Percentiles rank a stretch among this genome's conserved stretches.
Conservation (phyloP, 2,113 vertebrate genomes). For the Murina feae region DNA sequence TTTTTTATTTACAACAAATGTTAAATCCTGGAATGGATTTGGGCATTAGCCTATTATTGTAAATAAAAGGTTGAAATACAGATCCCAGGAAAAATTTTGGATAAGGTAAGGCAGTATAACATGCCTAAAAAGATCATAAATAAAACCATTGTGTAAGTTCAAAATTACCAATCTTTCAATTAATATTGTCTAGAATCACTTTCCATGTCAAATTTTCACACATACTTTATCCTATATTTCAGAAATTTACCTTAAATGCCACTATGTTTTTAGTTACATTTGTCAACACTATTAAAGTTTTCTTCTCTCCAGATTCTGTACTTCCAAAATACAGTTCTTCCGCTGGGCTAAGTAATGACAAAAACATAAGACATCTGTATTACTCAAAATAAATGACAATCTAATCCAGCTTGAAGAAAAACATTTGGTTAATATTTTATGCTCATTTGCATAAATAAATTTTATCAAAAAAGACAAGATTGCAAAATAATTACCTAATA, state of each 20-base stretch:
- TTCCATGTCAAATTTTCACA: neutral
- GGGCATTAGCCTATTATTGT: neutral
- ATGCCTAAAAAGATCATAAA: neutral
- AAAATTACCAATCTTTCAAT: neutral
- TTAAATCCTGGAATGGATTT: neutral
- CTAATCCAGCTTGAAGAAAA: slow-evolving; percentile 6
- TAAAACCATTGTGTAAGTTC: neutral
- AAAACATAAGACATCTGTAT: slow-evolving; percentile 2
- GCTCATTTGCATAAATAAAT: neutral
- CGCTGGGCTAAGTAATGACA: slow-evolving; percentile 86
- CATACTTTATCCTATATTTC: neutral
- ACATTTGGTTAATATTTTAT: neutral
- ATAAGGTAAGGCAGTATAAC: neutral
- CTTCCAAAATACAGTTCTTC: slow-evolving; percentile 96
- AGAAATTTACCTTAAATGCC: slow-evolving; percentile 93
- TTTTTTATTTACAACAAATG: neutral
- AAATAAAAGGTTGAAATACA: neutral
- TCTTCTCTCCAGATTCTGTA: slow-evolving; percentile 92
- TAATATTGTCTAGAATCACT: neutral
- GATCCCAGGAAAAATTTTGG: neutral
- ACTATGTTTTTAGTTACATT: slow-evolving; percentile 96
- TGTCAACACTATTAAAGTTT: slow-evolving; percentile 93
- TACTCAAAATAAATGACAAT: slow-evolving; percentile 21
- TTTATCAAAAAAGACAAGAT: neutral
- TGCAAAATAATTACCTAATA: neutral